Evolutionary conservation across 1,140 invertebrate genomes (phyloP), one percentile per base, ranked within the genome.

Genomic region (Hycleus phaleratus): DNA sequence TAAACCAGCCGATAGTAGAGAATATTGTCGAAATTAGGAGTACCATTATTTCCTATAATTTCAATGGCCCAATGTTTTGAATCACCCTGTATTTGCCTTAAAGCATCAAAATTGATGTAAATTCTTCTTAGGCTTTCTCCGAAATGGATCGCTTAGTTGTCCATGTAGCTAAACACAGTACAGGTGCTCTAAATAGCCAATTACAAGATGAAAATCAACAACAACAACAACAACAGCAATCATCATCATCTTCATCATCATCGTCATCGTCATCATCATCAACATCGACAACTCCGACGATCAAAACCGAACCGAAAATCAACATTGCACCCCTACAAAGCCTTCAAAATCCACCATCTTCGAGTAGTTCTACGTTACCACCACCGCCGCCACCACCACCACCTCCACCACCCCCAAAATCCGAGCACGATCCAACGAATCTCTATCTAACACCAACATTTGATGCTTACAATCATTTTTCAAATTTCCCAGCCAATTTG

Each of bases 91-190:
- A 18, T 18, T 18, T 18, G 18, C 11, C 38, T 32, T 32, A 18
- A 3, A 46, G 7, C 6, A 38, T 12, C 11, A 43, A 44, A 45
- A 24, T 11, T 32, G 55, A 51, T 54, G 12, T 9, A 1, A 18
- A 1, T 40, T 54, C 51, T 49, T 49, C 58, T 7, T 55, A 80
- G 73, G 85, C 85, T 3, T 86, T 86, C 68, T 85, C 84, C 2
- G 85, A 87, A 59, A 62, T 85, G 18, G 84, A 86, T 52, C 78
- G 81, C 56, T 71, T 88, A 39, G 77, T 84, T 12, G 79, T 83
- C 4, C 85, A 88, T 69, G 80, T 86, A n/a, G 78, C 83, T 6
- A 87, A 87, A 67, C 85, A 88, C 64, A 84, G 79, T 57, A 80
- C 78, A 8, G 79, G 81, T 8, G 82, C 79, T 3, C 77, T 79